Percentiles rank a stretch among this genome's conserved stretches.
These are phyloP conservation scores for Meriones unguiculatus DNA, from an alignment of 2,113 vertebrate genomes.

Conservation along the genomic window DNA sequence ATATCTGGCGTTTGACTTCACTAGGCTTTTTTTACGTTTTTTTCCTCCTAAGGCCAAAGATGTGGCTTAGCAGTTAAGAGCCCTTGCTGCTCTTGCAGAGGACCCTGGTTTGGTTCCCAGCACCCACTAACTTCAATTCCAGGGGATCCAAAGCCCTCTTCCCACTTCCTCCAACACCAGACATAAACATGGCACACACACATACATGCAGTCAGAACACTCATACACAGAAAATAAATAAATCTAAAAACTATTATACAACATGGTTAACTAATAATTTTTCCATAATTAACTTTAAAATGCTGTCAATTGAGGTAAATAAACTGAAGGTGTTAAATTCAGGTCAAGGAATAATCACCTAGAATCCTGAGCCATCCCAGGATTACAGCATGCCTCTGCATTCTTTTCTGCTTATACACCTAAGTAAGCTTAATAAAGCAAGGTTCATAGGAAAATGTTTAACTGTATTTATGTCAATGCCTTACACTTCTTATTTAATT, in stretches of 20 bases:
- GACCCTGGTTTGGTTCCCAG: neutral
- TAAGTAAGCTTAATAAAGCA: neutral
- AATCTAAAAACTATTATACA: neutral
- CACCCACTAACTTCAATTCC: neutral
- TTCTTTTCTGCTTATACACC: constrained; percentile 26
- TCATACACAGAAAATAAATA: neutral
- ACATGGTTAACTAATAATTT: neutral
- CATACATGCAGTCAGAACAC: neutral
- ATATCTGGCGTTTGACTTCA: neutral
- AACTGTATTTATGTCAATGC: neutral
- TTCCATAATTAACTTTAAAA: constrained; percentile 36
- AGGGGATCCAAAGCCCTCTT: neutral
- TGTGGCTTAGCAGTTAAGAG: neutral
- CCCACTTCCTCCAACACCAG: neutral
- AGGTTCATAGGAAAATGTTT: neutral
- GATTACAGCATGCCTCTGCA: neutral
- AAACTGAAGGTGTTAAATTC: constrained; percentile 17
- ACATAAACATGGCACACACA: neutral
- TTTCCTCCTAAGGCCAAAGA: neutral
- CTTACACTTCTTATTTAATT: neutral
- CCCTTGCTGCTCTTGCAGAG: neutral
- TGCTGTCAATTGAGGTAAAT: neutral
- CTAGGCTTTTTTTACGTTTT: neutral
- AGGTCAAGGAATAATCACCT: constrained; percentile 30
- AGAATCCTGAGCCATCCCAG: neutral